phyloP scores from a whole-genome alignment of 2,113 vertebrate genomes.

The Arenaria interpres region DNA sequence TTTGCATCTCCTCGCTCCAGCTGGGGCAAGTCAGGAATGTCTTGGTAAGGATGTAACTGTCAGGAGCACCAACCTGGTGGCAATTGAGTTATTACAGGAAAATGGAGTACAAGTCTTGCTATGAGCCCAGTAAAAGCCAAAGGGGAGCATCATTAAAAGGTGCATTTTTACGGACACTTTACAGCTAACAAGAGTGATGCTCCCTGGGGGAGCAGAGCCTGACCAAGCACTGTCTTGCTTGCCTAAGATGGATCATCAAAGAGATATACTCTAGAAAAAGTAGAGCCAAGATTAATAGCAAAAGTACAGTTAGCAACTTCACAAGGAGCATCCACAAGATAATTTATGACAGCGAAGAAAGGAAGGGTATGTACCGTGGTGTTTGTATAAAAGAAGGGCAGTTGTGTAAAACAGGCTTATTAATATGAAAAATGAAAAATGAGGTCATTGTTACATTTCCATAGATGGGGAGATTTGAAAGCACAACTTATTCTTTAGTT shows the following conservation, averaged over 20 bases:
- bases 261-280: background rate
- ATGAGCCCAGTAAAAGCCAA: conserved; percentile 7
- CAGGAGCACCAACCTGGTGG: conserved; percentile 22
- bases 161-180: background rate
- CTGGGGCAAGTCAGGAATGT: conserved; percentile 26
- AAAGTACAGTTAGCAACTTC: conserved; percentile 3
- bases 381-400: background rate
- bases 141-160: conserved; percentile 28
- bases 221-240: background rate
- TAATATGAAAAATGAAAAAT: background rate
- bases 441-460: background rate
- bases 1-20: conserved; percentile 44
- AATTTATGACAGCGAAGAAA: background rate
- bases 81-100: conserved; percentile 54
- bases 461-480: conserved; percentile 13
- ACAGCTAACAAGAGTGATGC: background rate
- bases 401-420: background rate
- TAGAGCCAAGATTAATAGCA: background rate
- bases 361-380: background rate
- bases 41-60: conserved; percentile 34
- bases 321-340: background rate
- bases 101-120: conserved; percentile 41
- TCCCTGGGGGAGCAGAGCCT: background rate
- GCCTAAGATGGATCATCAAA: background rate
- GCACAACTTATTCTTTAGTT: background rate